These are phyloP conservation scores for Oscheius sp. DNA, from an alignment of 1,140 invertebrate genomes.

Conservation along the genomic window DNA sequence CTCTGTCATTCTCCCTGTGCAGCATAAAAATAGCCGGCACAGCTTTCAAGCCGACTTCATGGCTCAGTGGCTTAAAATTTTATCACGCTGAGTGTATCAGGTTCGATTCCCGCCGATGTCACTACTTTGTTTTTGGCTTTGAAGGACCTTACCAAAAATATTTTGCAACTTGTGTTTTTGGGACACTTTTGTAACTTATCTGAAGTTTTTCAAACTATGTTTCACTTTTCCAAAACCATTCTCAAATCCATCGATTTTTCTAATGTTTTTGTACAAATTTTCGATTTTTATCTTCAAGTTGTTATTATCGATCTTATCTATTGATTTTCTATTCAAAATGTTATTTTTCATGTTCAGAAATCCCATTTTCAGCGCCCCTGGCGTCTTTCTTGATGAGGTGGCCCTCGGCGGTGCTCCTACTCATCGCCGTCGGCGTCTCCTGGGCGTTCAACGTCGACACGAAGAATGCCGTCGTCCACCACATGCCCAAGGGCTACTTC, in stretches of 20 bases:
- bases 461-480: constrained; percentile 30
- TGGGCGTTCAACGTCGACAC: constrained; percentile 35
- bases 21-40: too few species aligned
- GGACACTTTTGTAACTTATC: neutral
- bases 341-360: too few species aligned
- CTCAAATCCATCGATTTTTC: too few species aligned
- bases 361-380: neutral
- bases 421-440: neutral
- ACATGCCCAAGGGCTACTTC: constrained; percentile 21
- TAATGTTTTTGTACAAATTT: too few species aligned
- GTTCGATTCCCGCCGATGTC: neutral
- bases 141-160: neutral
- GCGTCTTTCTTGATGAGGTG: neutral
- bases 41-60: neutral
- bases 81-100: neutral
- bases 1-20: too few species aligned
- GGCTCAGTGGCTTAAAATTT: neutral
- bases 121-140: too few species aligned
- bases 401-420: neutral
- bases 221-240: neutral
- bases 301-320: too few species aligned
- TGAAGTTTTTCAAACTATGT: neutral
- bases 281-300: too few species aligned
- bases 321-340: too few species aligned
- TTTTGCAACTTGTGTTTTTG: neutral